Base-by-base conservation (phyloP, 2,797 vertebrate species). In the Labeo calbasu region DNA sequence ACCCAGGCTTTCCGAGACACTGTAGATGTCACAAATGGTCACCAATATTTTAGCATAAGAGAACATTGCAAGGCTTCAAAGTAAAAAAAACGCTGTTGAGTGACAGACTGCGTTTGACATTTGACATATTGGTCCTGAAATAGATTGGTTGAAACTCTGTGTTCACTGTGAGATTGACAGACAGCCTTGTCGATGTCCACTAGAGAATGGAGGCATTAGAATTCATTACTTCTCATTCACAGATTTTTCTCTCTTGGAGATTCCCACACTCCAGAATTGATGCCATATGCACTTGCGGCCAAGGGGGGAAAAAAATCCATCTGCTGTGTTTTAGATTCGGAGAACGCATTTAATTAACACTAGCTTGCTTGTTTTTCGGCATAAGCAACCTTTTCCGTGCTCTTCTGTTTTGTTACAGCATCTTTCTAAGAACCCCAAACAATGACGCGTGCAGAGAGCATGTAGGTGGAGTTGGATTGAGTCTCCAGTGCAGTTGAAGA, bases 181-280 rank as follows among this genome's bases (percentile, higher is more conserved):
- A 43, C 21, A 53, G 59, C 43, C 15, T 12, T 65, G 21, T 51
- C 14, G 0, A 23, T 23, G 55, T 50, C 21, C 7, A 19, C 69
- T 23, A 48, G 57, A 65, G 59, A 66, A 40, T 50, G 19, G 23
- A 7, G 61, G 19, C 40, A 63, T 61, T 63, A 46, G 14, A 65
- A 82, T 82, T 75, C 3, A 61, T 65, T 40, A 40, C n/a, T 23
- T 65, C 50, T 83, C 50, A 25, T 83, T 68, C 32, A 77, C 17
- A 57, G 28, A 50, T 14, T 79, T 76, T 40, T 40, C 10, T n/a
- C 23, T 79, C 61, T 66, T 61, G 15, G 61, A 79, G 61, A 76
- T 43, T 76, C 72, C 48, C 81, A 82, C 61, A 83, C 81, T 77
- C 50, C 81, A 77, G 61, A 83, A 83, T 65, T 61, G 43, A 75